A percentile compares a stretch with the other conserved stretches of the same genome.
Evolutionary conservation across 2,113 vertebrate genomes (phyloP).

Genomic region (Monopterus albus): DNA sequence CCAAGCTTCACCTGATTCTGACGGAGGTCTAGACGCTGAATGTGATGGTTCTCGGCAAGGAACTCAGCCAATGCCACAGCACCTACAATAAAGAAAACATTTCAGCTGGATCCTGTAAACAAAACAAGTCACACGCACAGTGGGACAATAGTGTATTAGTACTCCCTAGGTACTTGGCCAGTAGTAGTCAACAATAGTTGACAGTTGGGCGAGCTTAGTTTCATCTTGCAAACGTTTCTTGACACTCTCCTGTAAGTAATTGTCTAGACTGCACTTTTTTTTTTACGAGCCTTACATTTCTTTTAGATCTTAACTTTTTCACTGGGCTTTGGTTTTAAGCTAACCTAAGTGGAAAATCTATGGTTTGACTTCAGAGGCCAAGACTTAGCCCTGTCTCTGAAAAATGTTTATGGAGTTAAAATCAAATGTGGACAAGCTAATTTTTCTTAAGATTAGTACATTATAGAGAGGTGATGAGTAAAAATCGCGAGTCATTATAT

Average conservation of each 20-base stretch:
- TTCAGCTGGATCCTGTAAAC: no score
- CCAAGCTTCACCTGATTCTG: slow-evolving; percentile 71
- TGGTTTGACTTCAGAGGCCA: not conserved
- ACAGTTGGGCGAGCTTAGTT: not conserved
- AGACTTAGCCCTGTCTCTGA: not conserved
- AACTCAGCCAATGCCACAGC: slow-evolving; percentile 79
- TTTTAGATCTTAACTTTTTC: not conserved
- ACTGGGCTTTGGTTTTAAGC: not conserved
- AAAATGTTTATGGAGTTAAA: no score
- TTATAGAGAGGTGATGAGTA: no score
- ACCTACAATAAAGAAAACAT: slow-evolving; percentile 31
- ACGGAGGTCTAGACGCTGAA: slow-evolving; percentile 71
- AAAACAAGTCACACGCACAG: no score
- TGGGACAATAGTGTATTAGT: no score
- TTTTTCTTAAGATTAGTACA: no score
- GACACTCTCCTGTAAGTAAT: no score
- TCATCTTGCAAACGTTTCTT: not conserved
- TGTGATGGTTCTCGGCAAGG: slow-evolving; percentile 60
- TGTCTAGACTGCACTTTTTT: not conserved
- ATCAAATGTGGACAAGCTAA: no score
- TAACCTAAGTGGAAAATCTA: not conserved
- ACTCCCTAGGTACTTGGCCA: no score
- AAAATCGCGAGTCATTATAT: no score
- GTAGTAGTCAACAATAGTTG: no score
- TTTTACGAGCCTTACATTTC: no score